These are phyloP conservation scores for Acyrthosiphon pisum DNA, from an alignment of 1,140 invertebrate species.

Conservation along the genomic window DNA sequence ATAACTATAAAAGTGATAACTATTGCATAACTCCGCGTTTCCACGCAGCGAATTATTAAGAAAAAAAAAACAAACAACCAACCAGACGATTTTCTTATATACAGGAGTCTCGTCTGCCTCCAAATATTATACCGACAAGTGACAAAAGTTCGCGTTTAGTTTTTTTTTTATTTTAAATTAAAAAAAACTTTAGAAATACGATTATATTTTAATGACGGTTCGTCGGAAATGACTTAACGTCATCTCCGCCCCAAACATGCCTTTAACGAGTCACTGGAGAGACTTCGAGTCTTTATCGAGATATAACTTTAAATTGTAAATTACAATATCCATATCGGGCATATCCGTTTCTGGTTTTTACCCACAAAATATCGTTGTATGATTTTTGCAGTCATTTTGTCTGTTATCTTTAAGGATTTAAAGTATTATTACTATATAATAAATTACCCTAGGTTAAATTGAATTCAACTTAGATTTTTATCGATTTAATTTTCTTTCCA, in stretches of 20 bases:
- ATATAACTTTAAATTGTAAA: not conserved
- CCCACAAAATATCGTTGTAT: not conserved
- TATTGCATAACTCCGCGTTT: not conserved
- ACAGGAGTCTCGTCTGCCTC: not conserved
- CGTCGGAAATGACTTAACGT: not conserved
- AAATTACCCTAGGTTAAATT: not conserved
- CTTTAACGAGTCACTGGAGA: not conserved
- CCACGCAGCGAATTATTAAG: not conserved
- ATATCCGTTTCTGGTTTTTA: not conserved
- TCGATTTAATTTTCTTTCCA: not conserved
- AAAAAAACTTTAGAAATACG: not conserved
- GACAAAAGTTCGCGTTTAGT: conserved; percentile 5
- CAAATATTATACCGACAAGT: not conserved
- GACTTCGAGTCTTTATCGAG: not conserved
- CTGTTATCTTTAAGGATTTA: not conserved
- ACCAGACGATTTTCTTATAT: not conserved
- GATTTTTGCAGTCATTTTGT: no score
- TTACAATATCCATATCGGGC: not conserved
- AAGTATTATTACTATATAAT: not conserved
- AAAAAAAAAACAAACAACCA: not conserved
- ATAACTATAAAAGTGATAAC: conserved; percentile 16
- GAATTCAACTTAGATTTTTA: not conserved
- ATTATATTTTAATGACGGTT: not conserved
- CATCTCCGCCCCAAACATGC: not conserved
- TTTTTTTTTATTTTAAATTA: not conserved